These are phyloP conservation scores for Anarhynchus alexandrinus DNA, from an alignment of 2,113 vertebrate genomes.

Conservation along the genomic window DNA sequence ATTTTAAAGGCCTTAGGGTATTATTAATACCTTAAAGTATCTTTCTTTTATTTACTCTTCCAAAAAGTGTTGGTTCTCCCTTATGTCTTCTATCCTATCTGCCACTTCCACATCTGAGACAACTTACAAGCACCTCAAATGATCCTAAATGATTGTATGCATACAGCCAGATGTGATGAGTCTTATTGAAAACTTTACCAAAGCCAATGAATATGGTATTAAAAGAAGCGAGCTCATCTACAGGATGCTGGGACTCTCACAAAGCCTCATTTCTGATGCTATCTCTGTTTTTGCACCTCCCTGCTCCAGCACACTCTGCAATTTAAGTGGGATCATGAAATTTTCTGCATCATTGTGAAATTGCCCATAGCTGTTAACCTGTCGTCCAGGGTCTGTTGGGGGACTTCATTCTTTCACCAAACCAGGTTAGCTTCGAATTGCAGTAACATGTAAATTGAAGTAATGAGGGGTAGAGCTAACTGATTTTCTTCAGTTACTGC, in stretches of 20 bases:
- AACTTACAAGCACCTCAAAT: background rate
- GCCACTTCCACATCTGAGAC: no score
- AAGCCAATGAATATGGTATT: background rate
- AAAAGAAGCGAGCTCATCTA: background rate
- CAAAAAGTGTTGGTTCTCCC: background rate
- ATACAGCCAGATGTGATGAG: background rate
- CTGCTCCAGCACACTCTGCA: accelerated
- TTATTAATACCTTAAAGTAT: background rate
- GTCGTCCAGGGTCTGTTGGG: background rate
- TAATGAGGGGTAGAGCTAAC: background rate
- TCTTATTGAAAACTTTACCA: background rate
- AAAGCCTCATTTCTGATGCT: background rate
- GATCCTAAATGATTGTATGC: background rate
- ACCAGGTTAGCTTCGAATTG: background rate
- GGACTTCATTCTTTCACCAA: background rate
- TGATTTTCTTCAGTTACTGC: background rate
- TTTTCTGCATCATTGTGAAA: background rate
- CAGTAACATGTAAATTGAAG: background rate
- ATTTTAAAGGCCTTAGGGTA: background rate
- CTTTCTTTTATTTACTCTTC: background rate
- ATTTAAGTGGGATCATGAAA: background rate
- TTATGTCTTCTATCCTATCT: background rate
- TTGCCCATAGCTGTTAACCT: background rate
- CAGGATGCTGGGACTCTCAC: background rate
- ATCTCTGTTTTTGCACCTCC: background rate